Evolutionary conservation across 2,797 vertebrate species (phyloP), one percentile per base, ranked within the genome.

Genomic region (Chanos chanos): DNA sequence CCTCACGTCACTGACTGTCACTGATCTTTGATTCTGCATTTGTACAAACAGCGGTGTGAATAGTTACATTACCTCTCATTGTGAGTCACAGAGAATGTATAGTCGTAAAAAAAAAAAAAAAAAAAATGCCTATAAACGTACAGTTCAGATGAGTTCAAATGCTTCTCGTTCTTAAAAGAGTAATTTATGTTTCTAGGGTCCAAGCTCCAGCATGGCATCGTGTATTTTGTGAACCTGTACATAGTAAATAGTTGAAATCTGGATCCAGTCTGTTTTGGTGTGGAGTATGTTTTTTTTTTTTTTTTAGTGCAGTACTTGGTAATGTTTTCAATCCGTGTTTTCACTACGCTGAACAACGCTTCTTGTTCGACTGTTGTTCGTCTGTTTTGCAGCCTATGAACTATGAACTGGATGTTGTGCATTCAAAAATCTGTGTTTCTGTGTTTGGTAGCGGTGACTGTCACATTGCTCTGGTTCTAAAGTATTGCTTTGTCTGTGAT

Each of bases 321-420:
- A n/a, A n/a, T n/a, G n/a, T n/a, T n/a, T n/a, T n/a, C n/a, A n/a
- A n/a, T n/a, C n/a, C n/a, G n/a, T n/a, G n/a, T n/a, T n/a, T n/a
- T n/a, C n/a, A n/a, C n/a, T n/a, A n/a, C n/a, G n/a, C n/a, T n/a
- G n/a, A n/a, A n/a, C n/a, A n/a, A n/a, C n/a, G n/a, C n/a, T n/a
- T n/a, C n/a, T n/a, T n/a, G n/a, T n/a, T n/a, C n/a, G n/a, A n/a
- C n/a, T n/a, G n/a, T n/a, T n/a, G n/a, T n/a, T n/a, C n/a, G n/a
- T n/a, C n/a, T 34, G 59, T 41, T 44, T 39, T 51, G 70, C 56
- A 36, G 50, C 25, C 28, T 27, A 37, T 59, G 58, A 60, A 34
- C 52, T 57, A 52, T 21, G 33, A 85, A 78, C 71, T 82, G 77
- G 74, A 85, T 81, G 67, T 77, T 68, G 72, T 84, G 61, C 64